Evolutionary conservation across 2,888 invertebrate genomes (phyloP), one percentile per base, ranked within the genome.

Genomic region (Microplitis manilae): DNA sequence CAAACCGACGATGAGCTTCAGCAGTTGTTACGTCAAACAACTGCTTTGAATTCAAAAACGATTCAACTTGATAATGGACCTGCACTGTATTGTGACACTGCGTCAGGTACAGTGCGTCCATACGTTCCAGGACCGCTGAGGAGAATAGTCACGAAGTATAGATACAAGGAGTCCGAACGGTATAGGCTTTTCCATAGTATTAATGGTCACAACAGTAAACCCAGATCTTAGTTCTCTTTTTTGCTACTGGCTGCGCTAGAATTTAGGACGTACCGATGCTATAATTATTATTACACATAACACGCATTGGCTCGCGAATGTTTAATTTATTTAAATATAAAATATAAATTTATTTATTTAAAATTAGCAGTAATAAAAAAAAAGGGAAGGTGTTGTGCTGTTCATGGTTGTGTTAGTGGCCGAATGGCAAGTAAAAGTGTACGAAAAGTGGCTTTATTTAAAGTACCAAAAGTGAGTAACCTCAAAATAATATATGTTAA

Each of bases 61-160:
- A n/a, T n/a, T n/a, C n/a, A n/a, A n/a, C n/a, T n/a, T n/a, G n/a
- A n/a, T n/a, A n/a, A n/a, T n/a, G n/a, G n/a, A n/a, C n/a, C n/a
- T n/a, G n/a, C n/a, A n/a, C n/a, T n/a, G n/a, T n/a, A n/a, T n/a
- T n/a, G n/a, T n/a, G n/a, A n/a, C n/a, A n/a, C n/a, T n/a, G n/a
- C n/a, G n/a, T n/a, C n/a, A n/a, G n/a, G n/a, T n/a, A n/a, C n/a
- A n/a, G n/a, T n/a, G n/a, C n/a, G n/a, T n/a, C n/a, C n/a, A n/a
- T n/a, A n/a, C n/a, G n/a, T n/a, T n/a, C n/a, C n/a, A n/a, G n/a
- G n/a, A n/a, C n/a, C n/a, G n/a, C n/a, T n/a, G n/a, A n/a, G n/a
- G n/a, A n/a, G n/a, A n/a, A n/a, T n/a, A n/a, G n/a, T n/a, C 50
- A 50, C 50, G 50, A 50, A 50, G 50, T 50, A 50, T 50, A 50